phyloP scores from a whole-genome alignment of 53 echinoderm and acorn worm species.

The Hippasteria phrygiana region DNA sequence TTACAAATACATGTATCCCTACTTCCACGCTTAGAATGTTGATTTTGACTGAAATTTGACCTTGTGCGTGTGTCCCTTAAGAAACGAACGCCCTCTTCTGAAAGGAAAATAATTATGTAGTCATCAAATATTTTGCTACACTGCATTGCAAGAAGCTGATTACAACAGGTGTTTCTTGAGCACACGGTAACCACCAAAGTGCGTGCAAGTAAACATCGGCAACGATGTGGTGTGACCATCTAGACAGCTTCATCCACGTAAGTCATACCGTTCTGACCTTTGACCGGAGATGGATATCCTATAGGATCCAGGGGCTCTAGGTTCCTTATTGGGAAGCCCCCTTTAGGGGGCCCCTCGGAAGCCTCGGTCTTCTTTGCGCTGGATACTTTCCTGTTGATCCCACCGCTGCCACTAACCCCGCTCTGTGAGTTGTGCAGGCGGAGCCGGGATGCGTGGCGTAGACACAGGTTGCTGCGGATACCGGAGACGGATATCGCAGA shows the following conservation, averaged over 20 bases:
- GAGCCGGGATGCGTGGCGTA: constrained; percentile 64
- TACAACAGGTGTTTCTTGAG: too few species aligned
- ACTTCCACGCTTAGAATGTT: too few species aligned
- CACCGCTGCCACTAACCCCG: not conserved
- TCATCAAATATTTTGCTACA: too few species aligned
- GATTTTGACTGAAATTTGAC: too few species aligned
- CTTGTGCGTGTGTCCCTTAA: too few species aligned
- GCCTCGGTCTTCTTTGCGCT: not conserved
- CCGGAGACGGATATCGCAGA: constrained; percentile 4
- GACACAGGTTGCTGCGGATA: constrained; percentile 63
- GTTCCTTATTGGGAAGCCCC: not conserved
- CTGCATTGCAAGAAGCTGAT: too few species aligned
- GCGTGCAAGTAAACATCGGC: too few species aligned
- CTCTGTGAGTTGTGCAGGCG: constrained; percentile 48
- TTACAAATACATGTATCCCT: too few species aligned
- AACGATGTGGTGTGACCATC: too few species aligned
- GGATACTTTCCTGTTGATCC: constrained; percentile 4
- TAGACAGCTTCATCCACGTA: constrained; percentile 44
- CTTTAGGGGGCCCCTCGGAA: not conserved
- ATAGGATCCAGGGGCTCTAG: constrained; percentile 44
- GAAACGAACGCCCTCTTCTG: too few species aligned
- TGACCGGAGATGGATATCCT: constrained; percentile 50
- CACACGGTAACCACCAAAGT: too few species aligned
- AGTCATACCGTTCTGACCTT: constrained; percentile 52
- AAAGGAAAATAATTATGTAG: too few species aligned